Base-by-base conservation (phyloP, 2,888 invertebrate genomes). In the Clitarchus hookeri region DNA sequence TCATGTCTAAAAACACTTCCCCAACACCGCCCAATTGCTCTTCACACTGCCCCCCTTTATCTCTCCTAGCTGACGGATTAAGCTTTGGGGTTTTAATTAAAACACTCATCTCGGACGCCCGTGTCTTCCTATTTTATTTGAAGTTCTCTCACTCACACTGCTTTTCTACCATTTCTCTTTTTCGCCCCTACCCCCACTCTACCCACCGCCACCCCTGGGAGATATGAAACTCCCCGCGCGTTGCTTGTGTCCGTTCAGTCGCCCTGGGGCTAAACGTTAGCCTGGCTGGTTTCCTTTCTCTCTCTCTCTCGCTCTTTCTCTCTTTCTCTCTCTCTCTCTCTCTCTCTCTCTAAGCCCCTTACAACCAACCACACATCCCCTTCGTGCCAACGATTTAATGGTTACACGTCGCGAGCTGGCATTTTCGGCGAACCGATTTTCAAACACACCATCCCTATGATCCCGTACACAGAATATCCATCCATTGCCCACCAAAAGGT, bases 81-180 rank as follows among this genome's bases (percentile, higher is more conserved):
- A 65, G 65, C 65, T 65, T 65, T n/a, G n/a, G 65, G 65, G 65
- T 65, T 65, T 65, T 65, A 65, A 65, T 65, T 65, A 65, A 65
- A 65, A 65, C 65, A 65, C 65, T 65, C n/a, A 6, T 65, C 65
- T 16, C 6, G 65, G 65, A 65, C 65, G n/a, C 12, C 65, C 65
- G 65, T 65, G 23, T 65, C 65, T 65, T 65, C 65, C 23, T 65
- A 19, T 65, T 65, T 65, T 65, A 65, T 65, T 65, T 65, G 65
- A n/a, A 65, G 23, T 65, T 65, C 65, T 65, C 65, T n/a, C 65
- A n/a, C 65, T 4, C 0, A 23, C 13, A 6, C 16, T n/a, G 65
- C 23, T 19, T 65, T 65, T 65, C 11, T 16, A 65, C 65, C 65
- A 23, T n/a, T 65, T n/a, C 65, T 19, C 16, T 23, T n/a, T n/a